Percentiles rank a stretch among this genome's conserved stretches.
Evolutionary conservation across 2,888 invertebrate genomes (phyloP).

Genomic region (Anorthoa munda): DNA sequence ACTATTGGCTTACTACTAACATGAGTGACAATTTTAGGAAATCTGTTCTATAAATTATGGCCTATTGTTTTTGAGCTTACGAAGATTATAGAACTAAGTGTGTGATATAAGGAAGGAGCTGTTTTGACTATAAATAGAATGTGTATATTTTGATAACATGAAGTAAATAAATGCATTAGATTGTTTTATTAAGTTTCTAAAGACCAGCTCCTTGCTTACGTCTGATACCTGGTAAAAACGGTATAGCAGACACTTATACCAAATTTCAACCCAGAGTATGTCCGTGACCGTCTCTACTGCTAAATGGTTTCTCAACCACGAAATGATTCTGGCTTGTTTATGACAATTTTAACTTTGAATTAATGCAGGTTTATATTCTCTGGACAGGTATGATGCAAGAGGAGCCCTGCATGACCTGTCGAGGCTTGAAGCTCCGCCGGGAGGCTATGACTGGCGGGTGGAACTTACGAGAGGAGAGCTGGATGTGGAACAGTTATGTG

Average conservation of each 20-base stretch:
- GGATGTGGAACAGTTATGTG: slow-evolving; percentile 97
- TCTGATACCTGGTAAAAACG: slow-evolving; percentile 1
- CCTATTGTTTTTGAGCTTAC: slow-evolving; percentile 14
- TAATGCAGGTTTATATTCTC: slow-evolving; percentile 65
- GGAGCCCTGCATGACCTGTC: slow-evolving; percentile 97
- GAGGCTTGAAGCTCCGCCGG: slow-evolving; percentile 94
- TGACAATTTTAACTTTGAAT: slow-evolving; percentile 19
- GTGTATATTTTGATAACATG: neutral
- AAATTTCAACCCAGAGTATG: slow-evolving; percentile 16
- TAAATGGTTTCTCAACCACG: slow-evolving; percentile 26
- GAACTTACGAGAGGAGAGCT: slow-evolving; percentile 94
- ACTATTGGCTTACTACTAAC: slow-evolving; percentile 59
- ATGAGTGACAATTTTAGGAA: slow-evolving; percentile 26
- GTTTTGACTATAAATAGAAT: slow-evolving; percentile 2
- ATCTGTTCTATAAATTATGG: slow-evolving; percentile 9
- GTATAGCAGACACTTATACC: neutral
- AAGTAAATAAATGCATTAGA: neutral
- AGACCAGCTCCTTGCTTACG: slow-evolving; percentile 34
- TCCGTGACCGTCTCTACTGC: neutral
- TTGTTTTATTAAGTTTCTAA: neutral
- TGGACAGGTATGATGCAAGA: slow-evolving; percentile 97
- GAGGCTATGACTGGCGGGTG: slow-evolving; percentile 92
- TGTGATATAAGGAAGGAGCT: slow-evolving; percentile 13
- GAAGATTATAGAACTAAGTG: slow-evolving; percentile 21
- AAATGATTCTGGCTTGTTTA: slow-evolving; percentile 42